Percentiles rank a stretch among this genome's conserved stretches.
phyloP scores from a whole-genome alignment of 2,113 vertebrate species.

The Grus americana region DNA sequence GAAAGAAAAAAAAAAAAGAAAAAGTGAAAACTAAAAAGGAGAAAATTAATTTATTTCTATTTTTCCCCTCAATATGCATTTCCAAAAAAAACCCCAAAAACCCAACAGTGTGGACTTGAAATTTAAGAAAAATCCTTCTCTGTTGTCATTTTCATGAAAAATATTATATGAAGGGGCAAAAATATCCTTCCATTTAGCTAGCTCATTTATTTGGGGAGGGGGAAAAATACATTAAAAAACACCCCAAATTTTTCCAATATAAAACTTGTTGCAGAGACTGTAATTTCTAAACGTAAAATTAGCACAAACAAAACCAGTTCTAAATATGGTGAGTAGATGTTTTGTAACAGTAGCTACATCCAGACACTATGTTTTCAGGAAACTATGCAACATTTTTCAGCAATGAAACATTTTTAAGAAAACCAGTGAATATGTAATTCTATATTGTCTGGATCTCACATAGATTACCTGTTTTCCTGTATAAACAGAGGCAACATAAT shows the following conservation, averaged over 20 bases:
- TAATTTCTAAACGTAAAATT: neutral
- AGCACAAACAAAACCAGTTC: neutral
- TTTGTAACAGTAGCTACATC: neutral
- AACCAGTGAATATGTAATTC: neutral
- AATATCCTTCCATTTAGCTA: neutral
- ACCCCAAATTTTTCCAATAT: neutral
- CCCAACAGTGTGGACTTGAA: neutral
- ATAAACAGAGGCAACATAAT: neutral
- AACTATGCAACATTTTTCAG: neutral
- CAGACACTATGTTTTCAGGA: neutral
- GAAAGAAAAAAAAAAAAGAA: neutral
- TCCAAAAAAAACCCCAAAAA: neutral
- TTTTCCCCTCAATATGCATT: neutral
- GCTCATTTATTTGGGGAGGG: neutral
- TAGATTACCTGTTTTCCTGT: neutral
- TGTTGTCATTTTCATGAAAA: neutral
- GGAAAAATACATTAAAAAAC: neutral
- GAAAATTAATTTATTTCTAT: neutral
- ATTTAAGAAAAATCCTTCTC: neutral
- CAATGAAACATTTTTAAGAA: neutral
- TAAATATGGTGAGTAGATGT: neutral
- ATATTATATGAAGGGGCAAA: neutral
- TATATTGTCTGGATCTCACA: neutral
- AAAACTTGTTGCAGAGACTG: neutral
- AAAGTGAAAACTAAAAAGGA: neutral